A percentile compares a stretch with the other conserved stretches of the same genome.
These are phyloP conservation scores for Pristionchus exspectatus DNA, from an alignment of 2,888 invertebrate genomes.

Conservation along the genomic window DNA sequence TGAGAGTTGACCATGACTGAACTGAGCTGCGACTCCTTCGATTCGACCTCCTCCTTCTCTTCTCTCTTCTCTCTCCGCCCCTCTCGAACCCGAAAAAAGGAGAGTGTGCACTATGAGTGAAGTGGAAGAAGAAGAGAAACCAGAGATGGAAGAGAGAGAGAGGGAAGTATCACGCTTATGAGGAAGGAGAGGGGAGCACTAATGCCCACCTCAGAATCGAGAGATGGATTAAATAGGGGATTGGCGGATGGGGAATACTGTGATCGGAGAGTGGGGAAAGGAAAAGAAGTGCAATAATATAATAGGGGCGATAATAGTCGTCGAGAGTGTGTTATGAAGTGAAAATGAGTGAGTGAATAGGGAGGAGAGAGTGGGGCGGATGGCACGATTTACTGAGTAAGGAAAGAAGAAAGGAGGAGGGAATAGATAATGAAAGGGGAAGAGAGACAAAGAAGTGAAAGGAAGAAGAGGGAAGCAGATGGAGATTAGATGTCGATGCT, in stretches of 20 bases:
- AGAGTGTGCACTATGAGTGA: constrained; percentile 31
- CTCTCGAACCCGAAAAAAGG: constrained; percentile 13
- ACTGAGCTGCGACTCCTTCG: constrained; percentile 4
- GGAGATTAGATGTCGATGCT: constrained; percentile 46
- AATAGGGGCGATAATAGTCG: constrained; percentile 23
- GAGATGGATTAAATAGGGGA: constrained; percentile 24
- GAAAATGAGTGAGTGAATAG: neutral
- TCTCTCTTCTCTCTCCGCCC: constrained; percentile 34
- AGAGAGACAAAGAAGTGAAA: constrained; percentile 6
- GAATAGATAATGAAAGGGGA: constrained; percentile 32
- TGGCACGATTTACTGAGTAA: constrained; percentile 21
- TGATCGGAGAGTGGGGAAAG: constrained; percentile 1
- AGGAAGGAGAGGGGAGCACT: neutral
- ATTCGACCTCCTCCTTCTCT: constrained; percentile 17
- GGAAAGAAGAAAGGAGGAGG: neutral
- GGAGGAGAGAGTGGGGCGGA: neutral
- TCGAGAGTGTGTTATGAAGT: constrained; percentile 42
- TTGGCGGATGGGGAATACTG: neutral
- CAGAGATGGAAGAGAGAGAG: constrained; percentile 35
- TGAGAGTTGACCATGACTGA: constrained; percentile 29
- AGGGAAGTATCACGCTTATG: neutral
- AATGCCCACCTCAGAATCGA: constrained; percentile 2
- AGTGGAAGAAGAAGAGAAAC: constrained; percentile 43
- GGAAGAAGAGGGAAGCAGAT: constrained; percentile 25
- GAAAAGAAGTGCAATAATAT: constrained; percentile 23